Conservation (phyloP, 2,888 invertebrate species). For the Rhabditoides inermis region DNA sequence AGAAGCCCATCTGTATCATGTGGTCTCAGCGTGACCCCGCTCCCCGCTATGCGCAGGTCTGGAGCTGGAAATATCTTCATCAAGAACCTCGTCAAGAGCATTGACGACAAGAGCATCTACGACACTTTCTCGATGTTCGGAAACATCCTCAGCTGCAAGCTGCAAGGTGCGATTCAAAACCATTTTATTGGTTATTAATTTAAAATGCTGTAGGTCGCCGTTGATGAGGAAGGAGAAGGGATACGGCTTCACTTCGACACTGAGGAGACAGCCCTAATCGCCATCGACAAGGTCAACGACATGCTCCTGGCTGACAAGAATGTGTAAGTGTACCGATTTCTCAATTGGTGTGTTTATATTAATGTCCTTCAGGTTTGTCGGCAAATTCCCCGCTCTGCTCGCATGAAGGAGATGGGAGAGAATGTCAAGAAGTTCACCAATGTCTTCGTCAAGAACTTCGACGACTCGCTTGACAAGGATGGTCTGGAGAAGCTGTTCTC, state of each 20-base stretch:
- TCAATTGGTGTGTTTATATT: not conserved
- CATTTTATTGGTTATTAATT: not conserved
- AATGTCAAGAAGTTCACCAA: conserved; percentile 82
- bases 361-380: conserved; percentile 66
- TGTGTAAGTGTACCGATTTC: conserved; percentile 58
- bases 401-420: conserved; percentile 93
- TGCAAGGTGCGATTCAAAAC: conserved; percentile 33
- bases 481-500: conserved; percentile 89
- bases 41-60: conserved; percentile 75
- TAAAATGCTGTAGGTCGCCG: conserved; percentile 43
- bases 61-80: conserved; percentile 99
- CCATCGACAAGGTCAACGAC: conserved; percentile 94
- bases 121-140: conserved; percentile 98
- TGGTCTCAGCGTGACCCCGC: conserved; percentile 91
- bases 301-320: conserved; percentile 98
- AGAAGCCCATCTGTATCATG: no score
- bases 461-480: conserved; percentile 84
- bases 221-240: conserved; percentile 57
- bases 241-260: conserved; percentile 55
- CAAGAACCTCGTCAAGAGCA: conserved; percentile 92
- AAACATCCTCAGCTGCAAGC: conserved; percentile 95
- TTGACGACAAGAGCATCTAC: conserved; percentile 98
- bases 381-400: conserved; percentile 94
- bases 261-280: conserved; percentile 60
- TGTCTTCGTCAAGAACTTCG: conserved; percentile 97